phyloP scores from a whole-genome alignment of 2,113 vertebrate genomes.

The Alosa alosa region DNA sequence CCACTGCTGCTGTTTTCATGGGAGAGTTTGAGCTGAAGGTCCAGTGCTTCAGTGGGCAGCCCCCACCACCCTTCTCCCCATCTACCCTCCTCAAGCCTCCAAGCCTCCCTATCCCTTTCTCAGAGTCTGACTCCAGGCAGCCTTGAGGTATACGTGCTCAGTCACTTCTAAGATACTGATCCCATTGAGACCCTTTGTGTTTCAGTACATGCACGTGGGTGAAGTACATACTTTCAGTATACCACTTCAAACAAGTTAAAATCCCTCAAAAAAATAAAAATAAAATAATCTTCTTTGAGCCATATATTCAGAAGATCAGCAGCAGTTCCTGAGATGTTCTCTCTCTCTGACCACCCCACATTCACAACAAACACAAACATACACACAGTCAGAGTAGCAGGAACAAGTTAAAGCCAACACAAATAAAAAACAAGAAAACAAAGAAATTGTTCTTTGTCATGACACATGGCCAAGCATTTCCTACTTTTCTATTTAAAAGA shows the following conservation, averaged over 20 bases:
- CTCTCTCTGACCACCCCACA: background rate
- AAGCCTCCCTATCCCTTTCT: background rate
- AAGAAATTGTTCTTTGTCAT: background rate
- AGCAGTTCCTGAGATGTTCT: slow-evolving; percentile 11
- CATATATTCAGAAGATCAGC: background rate
- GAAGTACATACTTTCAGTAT: background rate
- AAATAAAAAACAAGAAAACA: background rate
- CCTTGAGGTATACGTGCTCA: slow-evolving; percentile 9
- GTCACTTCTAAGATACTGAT: slow-evolving; percentile 10
- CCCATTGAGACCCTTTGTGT: background rate
- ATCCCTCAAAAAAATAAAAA: background rate
- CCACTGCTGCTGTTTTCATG: background rate
- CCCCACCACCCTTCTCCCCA: background rate
- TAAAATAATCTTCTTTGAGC: background rate
- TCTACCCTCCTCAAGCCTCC: background rate
- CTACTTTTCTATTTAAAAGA: background rate
- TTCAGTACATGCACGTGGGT: background rate
- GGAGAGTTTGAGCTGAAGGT: background rate
- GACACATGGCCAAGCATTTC: slow-evolving; percentile 1
- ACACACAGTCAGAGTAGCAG: background rate
- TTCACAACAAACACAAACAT: background rate
- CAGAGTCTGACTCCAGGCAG: slow-evolving; percentile 6
- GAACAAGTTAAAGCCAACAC: background rate
- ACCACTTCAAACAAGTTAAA: background rate
- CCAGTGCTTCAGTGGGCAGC: background rate